Conservation (phyloP, 2,888 invertebrate species). For the Parnassius apollo region DNA sequence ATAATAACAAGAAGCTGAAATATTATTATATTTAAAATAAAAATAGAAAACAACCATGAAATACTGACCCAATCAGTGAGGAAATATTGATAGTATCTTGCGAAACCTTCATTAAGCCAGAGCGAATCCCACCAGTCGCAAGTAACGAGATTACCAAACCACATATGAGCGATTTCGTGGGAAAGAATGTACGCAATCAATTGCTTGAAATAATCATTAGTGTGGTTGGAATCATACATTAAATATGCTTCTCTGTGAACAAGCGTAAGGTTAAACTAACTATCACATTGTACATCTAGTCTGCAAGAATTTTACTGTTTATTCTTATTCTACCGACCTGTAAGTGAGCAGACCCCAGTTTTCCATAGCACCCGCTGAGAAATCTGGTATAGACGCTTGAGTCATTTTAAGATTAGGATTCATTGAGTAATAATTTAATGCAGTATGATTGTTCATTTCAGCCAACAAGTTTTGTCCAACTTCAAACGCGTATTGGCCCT, state of each 20-base stretch:
- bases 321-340: constrained; percentile 61
- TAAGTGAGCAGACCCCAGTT: constrained; percentile 92
- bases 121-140: constrained; percentile 84
- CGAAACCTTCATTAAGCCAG: constrained; percentile 86
- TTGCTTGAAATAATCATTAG: constrained; percentile 70
- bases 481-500: constrained; percentile 64
- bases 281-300: too few species aligned
- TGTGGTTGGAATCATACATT: constrained; percentile 62
- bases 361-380: constrained; percentile 90
- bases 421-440: constrained; percentile 66
- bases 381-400: constrained; percentile 89
- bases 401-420: constrained; percentile 80
- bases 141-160: constrained; percentile 86
- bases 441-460: constrained; percentile 82
- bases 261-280: constrained; percentile 2
- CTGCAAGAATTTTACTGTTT: too few species aligned
- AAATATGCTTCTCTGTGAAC: constrained; percentile 67
- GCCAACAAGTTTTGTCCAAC: constrained; percentile 65
- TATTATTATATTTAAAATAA: background rate
- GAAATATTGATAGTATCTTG: constrained; percentile 87
- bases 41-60: background rate
- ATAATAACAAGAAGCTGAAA: background rate
- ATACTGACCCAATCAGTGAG: constrained; percentile 75
- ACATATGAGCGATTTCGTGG: constrained; percentile 88
- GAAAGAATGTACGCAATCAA: constrained; percentile 81